These are phyloP conservation scores for Trichacis sp. DNA, from an alignment of 2,888 invertebrate genomes.

Conservation along the genomic window DNA sequence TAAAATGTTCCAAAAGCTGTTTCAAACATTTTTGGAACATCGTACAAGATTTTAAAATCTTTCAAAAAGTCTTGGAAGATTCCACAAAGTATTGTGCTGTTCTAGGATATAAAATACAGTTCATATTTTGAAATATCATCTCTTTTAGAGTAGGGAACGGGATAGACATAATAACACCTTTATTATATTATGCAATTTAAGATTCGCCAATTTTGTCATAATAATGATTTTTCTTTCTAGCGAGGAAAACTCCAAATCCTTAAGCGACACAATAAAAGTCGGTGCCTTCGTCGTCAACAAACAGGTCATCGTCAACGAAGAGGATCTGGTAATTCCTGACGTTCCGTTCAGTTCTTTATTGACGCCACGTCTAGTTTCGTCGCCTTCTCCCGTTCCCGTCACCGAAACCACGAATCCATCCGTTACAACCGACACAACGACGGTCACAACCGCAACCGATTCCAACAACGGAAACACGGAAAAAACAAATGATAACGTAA, in stretches of 20 bases:
- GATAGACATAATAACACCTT: no score
- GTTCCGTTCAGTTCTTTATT: slow-evolving; percentile 77
- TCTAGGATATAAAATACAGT: no score
- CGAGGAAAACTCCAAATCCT: slow-evolving; percentile 77
- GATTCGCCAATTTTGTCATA: no score
- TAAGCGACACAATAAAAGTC: slow-evolving; percentile 80
- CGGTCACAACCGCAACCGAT: slow-evolving; percentile 44
- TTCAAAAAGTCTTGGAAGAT: no score
- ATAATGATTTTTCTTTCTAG: slow-evolving; percentile 67
- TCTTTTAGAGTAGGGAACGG: no score
- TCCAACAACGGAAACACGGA: slow-evolving; percentile 65
- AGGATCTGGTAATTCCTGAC: slow-evolving; percentile 73
- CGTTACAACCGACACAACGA: slow-evolving; percentile 21
- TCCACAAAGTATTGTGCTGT: no score
- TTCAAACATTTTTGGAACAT: no score
- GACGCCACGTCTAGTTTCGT: slow-evolving; percentile 64
- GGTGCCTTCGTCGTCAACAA: slow-evolving; percentile 82
- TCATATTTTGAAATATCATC: no score
- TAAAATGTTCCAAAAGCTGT: no score
- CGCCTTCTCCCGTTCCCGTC: slow-evolving; percentile 53
- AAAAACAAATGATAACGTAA: slow-evolving; percentile 60
- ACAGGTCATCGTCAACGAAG: slow-evolving; percentile 72
- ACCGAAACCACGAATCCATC: slow-evolving; percentile 44
- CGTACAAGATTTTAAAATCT: no score
- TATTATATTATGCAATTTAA: no score